These are phyloP conservation scores for Hozukius guyotensis DNA, from an alignment of 2,797 vertebrate species.

Conservation along the genomic window DNA sequence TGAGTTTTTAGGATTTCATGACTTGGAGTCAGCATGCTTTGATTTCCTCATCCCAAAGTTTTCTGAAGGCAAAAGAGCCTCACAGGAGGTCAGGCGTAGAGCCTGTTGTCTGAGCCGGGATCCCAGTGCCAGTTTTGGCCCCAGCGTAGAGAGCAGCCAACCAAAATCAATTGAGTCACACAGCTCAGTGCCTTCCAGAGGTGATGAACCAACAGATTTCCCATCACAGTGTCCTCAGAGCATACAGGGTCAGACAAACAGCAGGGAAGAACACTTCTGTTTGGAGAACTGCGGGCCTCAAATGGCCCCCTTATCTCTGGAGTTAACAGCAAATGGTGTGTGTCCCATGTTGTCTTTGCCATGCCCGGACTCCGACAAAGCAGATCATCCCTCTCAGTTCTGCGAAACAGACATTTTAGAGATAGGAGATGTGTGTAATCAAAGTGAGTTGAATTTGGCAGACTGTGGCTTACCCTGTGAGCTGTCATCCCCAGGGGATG, in stretches of 20 bases:
- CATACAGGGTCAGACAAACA: slow-evolving; percentile 77
- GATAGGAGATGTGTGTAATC: slow-evolving; percentile 65
- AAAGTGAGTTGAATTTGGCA: slow-evolving; percentile 62
- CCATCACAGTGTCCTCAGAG: slow-evolving; percentile 85
- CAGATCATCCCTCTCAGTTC: slow-evolving; percentile 52
- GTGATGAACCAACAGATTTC: slow-evolving; percentile 66
- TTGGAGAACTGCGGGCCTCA: slow-evolving; percentile 80
- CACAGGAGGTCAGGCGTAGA: slow-evolving; percentile 74
- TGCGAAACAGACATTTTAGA: slow-evolving; percentile 72
- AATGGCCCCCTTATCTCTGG: slow-evolving; percentile 70
- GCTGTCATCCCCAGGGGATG: slow-evolving; percentile 44
- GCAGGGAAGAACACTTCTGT: slow-evolving; percentile 83
- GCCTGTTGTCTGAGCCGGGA: slow-evolving; percentile 79
- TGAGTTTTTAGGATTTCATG: slow-evolving; percentile 88
- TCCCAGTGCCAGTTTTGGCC: slow-evolving; percentile 30
- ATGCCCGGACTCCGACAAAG: slow-evolving; percentile 55
- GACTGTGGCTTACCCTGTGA: slow-evolving; percentile 68
- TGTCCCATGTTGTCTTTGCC: slow-evolving; percentile 79
- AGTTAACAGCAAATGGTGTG: slow-evolving; percentile 53
- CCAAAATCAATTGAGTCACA: slow-evolving; percentile 48
- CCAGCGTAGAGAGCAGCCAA: slow-evolving; percentile 60
- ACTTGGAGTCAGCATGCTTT: slow-evolving; percentile 94
- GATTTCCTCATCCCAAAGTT: slow-evolving; percentile 94
- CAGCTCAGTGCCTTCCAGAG: slow-evolving; percentile 71
- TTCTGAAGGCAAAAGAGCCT: slow-evolving; percentile 76